A percentile compares a stretch with the other conserved stretches of the same genome.
phyloP scores from a whole-genome alignment of 2,888 invertebrate genomes.

The Nudaria mundana region DNA sequence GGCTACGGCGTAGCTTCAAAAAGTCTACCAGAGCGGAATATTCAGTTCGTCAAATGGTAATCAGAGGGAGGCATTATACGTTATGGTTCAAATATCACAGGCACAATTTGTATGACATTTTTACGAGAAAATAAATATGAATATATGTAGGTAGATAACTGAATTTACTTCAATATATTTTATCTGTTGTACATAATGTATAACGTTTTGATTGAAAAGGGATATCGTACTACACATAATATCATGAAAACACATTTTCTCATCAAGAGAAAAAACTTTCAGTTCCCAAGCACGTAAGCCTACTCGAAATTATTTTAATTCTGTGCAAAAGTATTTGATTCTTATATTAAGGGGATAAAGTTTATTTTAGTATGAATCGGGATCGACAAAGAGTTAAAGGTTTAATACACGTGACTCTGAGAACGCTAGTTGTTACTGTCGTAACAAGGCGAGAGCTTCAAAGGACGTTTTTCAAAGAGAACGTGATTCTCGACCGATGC shows the following conservation, averaged over 20 bases:
- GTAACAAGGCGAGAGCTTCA: constrained; percentile 64
- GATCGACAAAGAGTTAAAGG: constrained; percentile 43
- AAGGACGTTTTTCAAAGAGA: constrained; percentile 68
- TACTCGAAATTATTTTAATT: constrained; percentile 55
- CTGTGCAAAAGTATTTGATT: constrained; percentile 13
- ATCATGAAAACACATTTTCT: constrained; percentile 43
- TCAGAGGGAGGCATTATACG: constrained; percentile 71
- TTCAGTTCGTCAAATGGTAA: constrained; percentile 76
- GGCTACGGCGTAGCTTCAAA: constrained; percentile 61
- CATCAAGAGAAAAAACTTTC: constrained; percentile 47
- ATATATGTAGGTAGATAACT: constrained; percentile 42
- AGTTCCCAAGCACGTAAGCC: constrained; percentile 54
- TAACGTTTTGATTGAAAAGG: constrained; percentile 24
- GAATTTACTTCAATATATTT: constrained; percentile 25
- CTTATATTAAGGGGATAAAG: constrained; percentile 27
- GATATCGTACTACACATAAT: constrained; percentile 23
- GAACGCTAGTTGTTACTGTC: constrained; percentile 54
- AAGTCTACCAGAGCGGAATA: constrained; percentile 71
- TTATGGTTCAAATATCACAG: constrained; percentile 78
- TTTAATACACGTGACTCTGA: constrained; percentile 54
- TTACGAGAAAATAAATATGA: constrained; percentile 63
- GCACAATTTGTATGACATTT: constrained; percentile 51
- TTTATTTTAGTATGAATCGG: constrained; percentile 28
- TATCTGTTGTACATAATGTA: constrained; percentile 19
- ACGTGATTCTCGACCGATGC: constrained; percentile 68